phyloP scores from a whole-genome alignment of 2,888 invertebrate genomes.

The Pantelozetes paolii region DNA sequence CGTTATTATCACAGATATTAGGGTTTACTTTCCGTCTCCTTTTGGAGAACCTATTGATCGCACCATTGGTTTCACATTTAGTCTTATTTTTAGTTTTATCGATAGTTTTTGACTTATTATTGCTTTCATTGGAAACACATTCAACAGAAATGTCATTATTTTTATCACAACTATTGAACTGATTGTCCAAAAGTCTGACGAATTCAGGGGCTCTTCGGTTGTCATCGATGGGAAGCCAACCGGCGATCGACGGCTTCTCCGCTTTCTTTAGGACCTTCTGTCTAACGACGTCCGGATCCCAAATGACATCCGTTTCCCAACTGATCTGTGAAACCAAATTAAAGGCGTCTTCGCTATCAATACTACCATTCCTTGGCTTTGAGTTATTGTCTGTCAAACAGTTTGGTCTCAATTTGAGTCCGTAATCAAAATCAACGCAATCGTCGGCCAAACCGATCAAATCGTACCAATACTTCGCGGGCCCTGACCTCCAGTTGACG shows the following conservation, averaged over 20 bases:
- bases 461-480: slow-evolving; percentile 14
- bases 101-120: no score
- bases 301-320: slow-evolving; percentile 29
- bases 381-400: not conserved
- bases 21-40: not conserved
- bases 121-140: not conserved
- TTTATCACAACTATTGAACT: not conserved
- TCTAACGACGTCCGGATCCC: slow-evolving; percentile 6
- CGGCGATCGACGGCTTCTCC: slow-evolving; percentile 16
- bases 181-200: not conserved
- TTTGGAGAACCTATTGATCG: not conserved
- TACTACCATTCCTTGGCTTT: not conserved
- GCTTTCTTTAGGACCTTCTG: not conserved
- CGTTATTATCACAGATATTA: not conserved
- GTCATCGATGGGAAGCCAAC: slow-evolving; percentile 19
- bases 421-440: not conserved
- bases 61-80: no score
- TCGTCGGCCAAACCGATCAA: not conserved
- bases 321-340: slow-evolving; percentile 10
- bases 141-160: not conserved
- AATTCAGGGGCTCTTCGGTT: not conserved
- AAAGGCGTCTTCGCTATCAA: slow-evolving; percentile 25
- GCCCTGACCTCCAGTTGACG: not conserved
- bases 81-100: no score
- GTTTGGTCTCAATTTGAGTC: not conserved